Conservation (phyloP, 2,113 vertebrate species). For the Oreamnos americanus region DNA sequence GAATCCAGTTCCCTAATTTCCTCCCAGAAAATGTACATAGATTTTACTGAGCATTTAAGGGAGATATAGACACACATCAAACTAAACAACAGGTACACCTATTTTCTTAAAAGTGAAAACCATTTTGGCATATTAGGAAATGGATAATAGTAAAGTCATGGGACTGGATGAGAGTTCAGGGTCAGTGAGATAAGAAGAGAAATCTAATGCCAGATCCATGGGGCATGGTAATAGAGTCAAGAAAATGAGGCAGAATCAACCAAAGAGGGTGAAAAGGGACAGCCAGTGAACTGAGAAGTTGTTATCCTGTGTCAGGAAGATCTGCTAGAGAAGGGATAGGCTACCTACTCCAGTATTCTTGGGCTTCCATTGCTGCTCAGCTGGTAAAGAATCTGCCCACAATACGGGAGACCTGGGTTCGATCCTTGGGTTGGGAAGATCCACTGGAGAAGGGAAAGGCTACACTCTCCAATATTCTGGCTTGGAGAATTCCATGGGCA, state of each 20-base stretch:
- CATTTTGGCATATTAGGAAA: neutral
- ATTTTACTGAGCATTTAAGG: neutral
- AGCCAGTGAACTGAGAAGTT: neutral
- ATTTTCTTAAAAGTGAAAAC: neutral
- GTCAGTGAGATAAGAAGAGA: neutral
- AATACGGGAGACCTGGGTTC: fast-evolving
- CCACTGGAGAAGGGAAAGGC: neutral
- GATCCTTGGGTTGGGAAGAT: neutral
- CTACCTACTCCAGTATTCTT: neutral
- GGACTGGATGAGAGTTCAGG: neutral
- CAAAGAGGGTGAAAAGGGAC: too few relatives aligned
- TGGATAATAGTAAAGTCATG: neutral
- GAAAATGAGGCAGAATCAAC: neutral
- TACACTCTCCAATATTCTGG: neutral
- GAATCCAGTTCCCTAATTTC: neutral
- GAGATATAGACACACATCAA: neutral
- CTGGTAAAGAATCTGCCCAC: neutral
- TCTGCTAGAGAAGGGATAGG: neutral
- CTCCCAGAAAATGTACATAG: neutral
- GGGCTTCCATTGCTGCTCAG: neutral
- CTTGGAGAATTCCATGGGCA: neutral
- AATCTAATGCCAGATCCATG: neutral
- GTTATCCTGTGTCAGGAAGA: neutral
- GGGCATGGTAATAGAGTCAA: neutral
- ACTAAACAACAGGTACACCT: neutral